Evolutionary conservation across 2,797 vertebrate genomes (phyloP), one percentile per base, ranked within the genome.

Genomic region (Pygocentrus nattereri): DNA sequence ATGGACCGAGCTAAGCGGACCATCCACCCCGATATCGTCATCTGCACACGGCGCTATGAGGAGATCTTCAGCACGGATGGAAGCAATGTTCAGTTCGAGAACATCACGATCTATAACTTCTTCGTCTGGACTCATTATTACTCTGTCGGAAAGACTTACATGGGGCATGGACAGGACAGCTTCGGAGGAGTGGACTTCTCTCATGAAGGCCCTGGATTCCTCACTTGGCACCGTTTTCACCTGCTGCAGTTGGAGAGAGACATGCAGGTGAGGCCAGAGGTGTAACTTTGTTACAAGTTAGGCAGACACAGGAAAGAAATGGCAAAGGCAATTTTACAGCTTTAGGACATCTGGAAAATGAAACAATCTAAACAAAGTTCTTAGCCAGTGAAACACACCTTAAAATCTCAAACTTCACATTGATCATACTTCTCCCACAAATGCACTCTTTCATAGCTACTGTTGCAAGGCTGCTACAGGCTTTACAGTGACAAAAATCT

Each of bases 101-200:
- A 99, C 88, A 94, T 97, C 88, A 95, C 97, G 65, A 94, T 99
- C 89, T 99, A 98, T 88, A 98, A 99, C 88, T 97, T 97, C 88
- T 99, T 98, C 91, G 97, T 99, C 54, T 99, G 98, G 98, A 97
- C 94, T 73, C 97, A 99, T 88, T 99, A 97, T 82, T 99, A 97
- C 84, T 99, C 98, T 0, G 97, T 99, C 75, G 96, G 96, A 87
- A 98, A 98, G 90, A 98, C 97, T 23, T 99, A 94, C 89, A 95
- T 99, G 84, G 97, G 98, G 4, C 41, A 82, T 0, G 97, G 95
- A 5, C 94, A 97, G 86, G 91, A 93, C 81, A 98, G 97, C 89
- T 98, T 96, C 76, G 97, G 94, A 19, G 96, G 94, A 2, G 89
- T 99, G 61, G 97, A 99, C 89, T 99, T 99, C 91, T 99, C 98